Conservation (phyloP, 2,888 invertebrate species). For the Andrena trimmerana region DNA sequence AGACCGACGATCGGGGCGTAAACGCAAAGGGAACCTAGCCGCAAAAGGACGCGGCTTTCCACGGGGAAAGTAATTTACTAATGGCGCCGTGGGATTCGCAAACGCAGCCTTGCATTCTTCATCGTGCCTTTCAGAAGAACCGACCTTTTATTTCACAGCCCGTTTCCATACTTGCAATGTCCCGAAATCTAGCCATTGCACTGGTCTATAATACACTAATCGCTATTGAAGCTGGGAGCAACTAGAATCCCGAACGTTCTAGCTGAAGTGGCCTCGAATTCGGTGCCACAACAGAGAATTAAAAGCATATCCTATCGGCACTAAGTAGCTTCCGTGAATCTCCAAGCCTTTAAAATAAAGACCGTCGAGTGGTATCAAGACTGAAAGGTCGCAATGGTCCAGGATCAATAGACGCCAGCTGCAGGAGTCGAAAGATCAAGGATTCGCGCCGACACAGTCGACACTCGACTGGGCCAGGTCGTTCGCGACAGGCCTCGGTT, state of each 20-base stretch:
- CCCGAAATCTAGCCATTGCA: background rate
- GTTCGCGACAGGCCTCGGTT: conserved; percentile 55
- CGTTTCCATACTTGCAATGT: background rate
- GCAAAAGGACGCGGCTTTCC: conserved; percentile 14
- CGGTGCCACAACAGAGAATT: too few species aligned
- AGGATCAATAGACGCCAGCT: background rate
- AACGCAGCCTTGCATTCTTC: conserved; percentile 37
- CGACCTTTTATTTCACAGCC: conserved; percentile 7
- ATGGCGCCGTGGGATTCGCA: conserved; percentile 28
- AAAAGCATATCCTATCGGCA: too few species aligned
- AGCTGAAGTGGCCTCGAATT: too few species aligned
- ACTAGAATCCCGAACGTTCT: background rate
- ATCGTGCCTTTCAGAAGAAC: conserved; percentile 18
- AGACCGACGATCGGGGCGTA: background rate
- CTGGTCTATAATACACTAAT: background rate
- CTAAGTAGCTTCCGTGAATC: too few species aligned
- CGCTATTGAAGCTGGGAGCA: background rate
- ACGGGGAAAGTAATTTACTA: conserved; percentile 49
- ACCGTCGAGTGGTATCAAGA: too few species aligned
- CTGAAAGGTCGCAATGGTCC: background rate
- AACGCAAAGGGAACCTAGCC: conserved; percentile 17
- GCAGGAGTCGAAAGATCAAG: conserved; percentile 9
- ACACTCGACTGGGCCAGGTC: background rate
- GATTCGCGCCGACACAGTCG: background rate
- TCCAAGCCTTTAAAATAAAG: too few species aligned